Base-by-base conservation (phyloP, 2,888 invertebrate genomes). In the Protonemura montana region DNA sequence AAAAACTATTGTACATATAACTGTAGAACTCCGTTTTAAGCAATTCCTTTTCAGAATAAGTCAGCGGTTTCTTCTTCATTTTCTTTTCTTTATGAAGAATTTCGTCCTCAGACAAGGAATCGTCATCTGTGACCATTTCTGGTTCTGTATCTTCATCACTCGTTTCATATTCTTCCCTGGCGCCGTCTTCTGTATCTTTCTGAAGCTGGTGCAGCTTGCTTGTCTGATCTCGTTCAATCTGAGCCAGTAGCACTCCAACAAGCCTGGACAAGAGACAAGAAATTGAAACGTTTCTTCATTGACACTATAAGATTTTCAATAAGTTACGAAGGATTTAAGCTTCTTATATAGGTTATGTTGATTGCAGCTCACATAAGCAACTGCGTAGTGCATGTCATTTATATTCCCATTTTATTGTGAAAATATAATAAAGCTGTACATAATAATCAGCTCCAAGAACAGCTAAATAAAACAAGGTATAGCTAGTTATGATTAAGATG, bases 1-100 rank as follows among this genome's bases (percentile, higher is more conserved):
- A 91, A 90, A 98, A 98, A 89, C 94, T 95, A 89, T 95, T 94
- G 90, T 96, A 96, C 97, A 98, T 97, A 88, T 95, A 94, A 81
- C 95, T 95, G 7, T 95, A 91, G 90, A 98, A 98, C 91, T 98
- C 98, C 89, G 96, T 94, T 86, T 94, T 93, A 0, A 98, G 91
- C 80, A 97, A 91, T 87, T 93, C 92, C 88, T 91, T 92, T 88
- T 92, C 91, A 30, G 90, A 90, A 26, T 91, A 90, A 81, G 90
- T 88, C n/a, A 90, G 77, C 77, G 88, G 86, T 78, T 88, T 81
- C 21, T 26, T 77, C 87, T 27, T 82, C 78, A 81, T 86, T 94
- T 94, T 94, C 93, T 94, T 89, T 90, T 93, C 86, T 91, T 89
- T 89, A 77, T 88, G 87, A 86, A 90, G 89, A 84, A 87, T 88